Evolutionary conservation across 2,888 invertebrate genomes (phyloP), one percentile per base, ranked within the genome.

Genomic region (Caenorhabditis panamensis): DNA sequence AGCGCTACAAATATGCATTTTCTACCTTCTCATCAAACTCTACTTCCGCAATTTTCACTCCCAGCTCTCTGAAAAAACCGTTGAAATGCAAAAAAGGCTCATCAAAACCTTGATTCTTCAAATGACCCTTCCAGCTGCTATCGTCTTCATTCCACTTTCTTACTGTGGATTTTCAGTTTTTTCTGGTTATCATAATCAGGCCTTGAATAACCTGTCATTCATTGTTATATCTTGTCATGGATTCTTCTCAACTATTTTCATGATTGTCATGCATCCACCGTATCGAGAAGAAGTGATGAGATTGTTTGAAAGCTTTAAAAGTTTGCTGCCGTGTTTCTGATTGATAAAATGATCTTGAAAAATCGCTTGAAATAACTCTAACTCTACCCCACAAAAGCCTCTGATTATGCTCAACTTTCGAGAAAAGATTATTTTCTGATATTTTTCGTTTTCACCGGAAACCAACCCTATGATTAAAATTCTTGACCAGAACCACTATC

Each of bases 271-370:
- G 0, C 69, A 69, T 11, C 2, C 11, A 28, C 37, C 69, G 8
- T 69, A 69, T 53, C 61, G 61, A 26, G 24, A 61, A 49, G 63
- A 31, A 20, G 36, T 63, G 2, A n/a, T 49, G 11, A n/a, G n/a
- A 18, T 44, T 37, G 22, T 59, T 37, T 44, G 41, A 16, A 13
- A 13, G 16, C 41, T 3, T 11, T 6, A 41, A 16, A 16, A 41
- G 41, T n/a, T n/a, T n/a, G n/a, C n/a, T n/a, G n/a, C n/a, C n/a
- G n/a, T n/a, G n/a, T n/a, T n/a, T n/a, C n/a, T n/a, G n/a, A n/a
- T n/a, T n/a, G n/a, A n/a, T n/a, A n/a, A n/a, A n/a, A 36, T 36
- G 36, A 36, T 36, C 11, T 36, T 11, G 36, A 11, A 5, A 11
- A 36, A 36, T 5, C 5, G 36, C 36, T 36, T 11, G 36, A 11